Evolutionary conservation across 1,140 invertebrate genomes (phyloP).

Genomic region (Araneus ventricosus): DNA sequence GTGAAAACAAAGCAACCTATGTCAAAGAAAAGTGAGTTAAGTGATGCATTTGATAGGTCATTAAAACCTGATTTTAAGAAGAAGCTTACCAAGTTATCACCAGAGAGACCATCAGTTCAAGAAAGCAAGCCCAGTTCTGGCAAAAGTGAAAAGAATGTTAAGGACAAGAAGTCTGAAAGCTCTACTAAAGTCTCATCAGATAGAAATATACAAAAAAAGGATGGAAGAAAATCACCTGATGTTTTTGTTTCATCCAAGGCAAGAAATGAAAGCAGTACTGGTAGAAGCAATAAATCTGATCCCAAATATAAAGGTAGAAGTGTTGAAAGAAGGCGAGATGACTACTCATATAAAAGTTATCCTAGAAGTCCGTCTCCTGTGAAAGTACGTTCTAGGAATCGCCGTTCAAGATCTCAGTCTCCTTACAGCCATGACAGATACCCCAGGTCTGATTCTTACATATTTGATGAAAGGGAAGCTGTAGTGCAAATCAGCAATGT

Average conservation of each 20-base stretch:
- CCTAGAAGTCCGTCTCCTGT: background rate
- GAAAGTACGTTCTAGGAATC: background rate
- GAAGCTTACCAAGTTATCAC: constrained; percentile 38
- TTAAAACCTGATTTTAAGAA: background rate
- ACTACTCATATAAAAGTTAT: background rate
- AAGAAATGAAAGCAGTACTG: background rate
- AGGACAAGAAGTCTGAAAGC: background rate
- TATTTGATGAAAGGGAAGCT: background rate
- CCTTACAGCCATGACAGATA: background rate
- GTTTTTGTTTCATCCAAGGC: background rate
- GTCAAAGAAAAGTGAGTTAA: constrained; percentile 6
- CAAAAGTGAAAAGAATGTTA: background rate
- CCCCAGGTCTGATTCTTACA: too few species aligned
- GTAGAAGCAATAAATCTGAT: background rate
- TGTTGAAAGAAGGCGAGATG: background rate
- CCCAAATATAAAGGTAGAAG: background rate
- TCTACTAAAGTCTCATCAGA: background rate
- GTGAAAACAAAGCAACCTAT: constrained; percentile 46
- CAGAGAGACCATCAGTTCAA: background rate
- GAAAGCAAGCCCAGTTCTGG: background rate
- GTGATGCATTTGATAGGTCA: constrained; percentile 46
- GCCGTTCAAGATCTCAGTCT: background rate
- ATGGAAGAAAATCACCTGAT: background rate
- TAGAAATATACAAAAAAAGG: background rate
- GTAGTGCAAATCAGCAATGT: constrained; percentile 54